Percentiles rank a stretch among this genome's conserved stretches.
phyloP scores from a whole-genome alignment of 2,888 invertebrate species.

The Cataglyphis rosenhaueri region DNA sequence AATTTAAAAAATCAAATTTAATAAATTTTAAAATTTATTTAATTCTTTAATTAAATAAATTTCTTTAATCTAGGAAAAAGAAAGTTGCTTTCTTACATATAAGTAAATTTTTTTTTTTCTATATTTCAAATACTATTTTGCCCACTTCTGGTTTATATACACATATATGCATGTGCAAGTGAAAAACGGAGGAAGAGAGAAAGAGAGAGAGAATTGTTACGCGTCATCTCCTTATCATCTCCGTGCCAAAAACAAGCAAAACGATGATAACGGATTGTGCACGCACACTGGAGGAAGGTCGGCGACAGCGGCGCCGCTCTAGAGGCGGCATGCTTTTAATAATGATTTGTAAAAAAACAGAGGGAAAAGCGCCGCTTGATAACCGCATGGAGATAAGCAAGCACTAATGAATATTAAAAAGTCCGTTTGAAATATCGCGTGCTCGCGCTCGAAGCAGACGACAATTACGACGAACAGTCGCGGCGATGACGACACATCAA shows the following conservation, averaged over 20 bases:
- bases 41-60: too few species aligned
- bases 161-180: neutral
- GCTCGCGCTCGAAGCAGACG: neutral
- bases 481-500: neutral
- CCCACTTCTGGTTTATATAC: neutral
- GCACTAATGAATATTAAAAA: constrained; percentile 64
- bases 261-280: constrained; percentile 67
- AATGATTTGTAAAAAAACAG: constrained; percentile 52
- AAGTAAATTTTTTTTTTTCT: neutral
- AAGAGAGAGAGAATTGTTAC: neutral
- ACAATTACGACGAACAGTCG: constrained; percentile 1
- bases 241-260: constrained; percentile 75
- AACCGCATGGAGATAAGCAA: constrained; percentile 25
- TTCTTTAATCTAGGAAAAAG: neutral
- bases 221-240: constrained; percentile 61
- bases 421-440: constrained; percentile 21
- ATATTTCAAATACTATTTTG: neutral
- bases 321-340: constrained; percentile 42
- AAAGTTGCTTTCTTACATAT: neutral
- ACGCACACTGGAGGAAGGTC: constrained; percentile 56
- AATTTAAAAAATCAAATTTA: too few species aligned
- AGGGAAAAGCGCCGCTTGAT: constrained; percentile 37
- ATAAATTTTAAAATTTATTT: too few species aligned
- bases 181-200: neutral
- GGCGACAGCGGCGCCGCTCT: neutral